phyloP scores from a whole-genome alignment of 2,888 invertebrate genomes.

The Phengaris arion region DNA sequence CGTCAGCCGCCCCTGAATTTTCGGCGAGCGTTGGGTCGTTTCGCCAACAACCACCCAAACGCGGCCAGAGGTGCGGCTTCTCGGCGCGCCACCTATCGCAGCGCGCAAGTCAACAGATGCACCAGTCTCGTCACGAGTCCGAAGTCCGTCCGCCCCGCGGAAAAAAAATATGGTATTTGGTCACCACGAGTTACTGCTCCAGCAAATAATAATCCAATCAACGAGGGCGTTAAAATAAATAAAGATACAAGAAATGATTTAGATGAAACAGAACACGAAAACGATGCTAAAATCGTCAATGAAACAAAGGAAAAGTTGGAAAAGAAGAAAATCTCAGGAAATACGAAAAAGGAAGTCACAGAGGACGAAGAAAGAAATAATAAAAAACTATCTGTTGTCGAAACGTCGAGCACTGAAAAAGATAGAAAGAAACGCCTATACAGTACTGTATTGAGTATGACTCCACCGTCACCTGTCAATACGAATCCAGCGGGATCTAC shows the following conservation, averaged over 20 bases:
- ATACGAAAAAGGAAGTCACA: slow-evolving; percentile 41
- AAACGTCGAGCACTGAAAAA: slow-evolving; percentile 52
- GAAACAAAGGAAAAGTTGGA: slow-evolving; percentile 42
- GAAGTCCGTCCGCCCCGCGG: slow-evolving; percentile 58
- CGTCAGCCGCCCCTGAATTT: slow-evolving; percentile 59
- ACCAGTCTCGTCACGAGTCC: slow-evolving; percentile 58
- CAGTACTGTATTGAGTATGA: slow-evolving; percentile 76
- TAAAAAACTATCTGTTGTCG: slow-evolving; percentile 60
- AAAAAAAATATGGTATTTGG: slow-evolving; percentile 61
- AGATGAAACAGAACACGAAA: slow-evolving; percentile 39
- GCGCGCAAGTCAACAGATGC: slow-evolving; percentile 67
- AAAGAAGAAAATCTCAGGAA: slow-evolving; percentile 11
- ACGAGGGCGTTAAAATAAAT: slow-evolving; percentile 43
- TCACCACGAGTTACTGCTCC: slow-evolving; percentile 64
- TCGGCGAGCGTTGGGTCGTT: slow-evolving; percentile 62
- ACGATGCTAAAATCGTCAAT: slow-evolving; percentile 40
- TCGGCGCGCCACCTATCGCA: slow-evolving; percentile 64
- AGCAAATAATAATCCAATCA: slow-evolving; percentile 43
- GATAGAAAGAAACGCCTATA: slow-evolving; percentile 72
- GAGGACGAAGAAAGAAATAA: slow-evolving; percentile 46
- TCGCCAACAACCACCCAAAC: slow-evolving; percentile 65
- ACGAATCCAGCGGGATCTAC: slow-evolving; percentile 56
- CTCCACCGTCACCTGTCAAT: slow-evolving; percentile 59
- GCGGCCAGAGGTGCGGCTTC: slow-evolving; percentile 61
- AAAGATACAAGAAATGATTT: slow-evolving; percentile 35